Evolutionary conservation across 2,113 vertebrate genomes (phyloP), one percentile per base, ranked within the genome.

Genomic region (Notothenia coriiceps): DNA sequence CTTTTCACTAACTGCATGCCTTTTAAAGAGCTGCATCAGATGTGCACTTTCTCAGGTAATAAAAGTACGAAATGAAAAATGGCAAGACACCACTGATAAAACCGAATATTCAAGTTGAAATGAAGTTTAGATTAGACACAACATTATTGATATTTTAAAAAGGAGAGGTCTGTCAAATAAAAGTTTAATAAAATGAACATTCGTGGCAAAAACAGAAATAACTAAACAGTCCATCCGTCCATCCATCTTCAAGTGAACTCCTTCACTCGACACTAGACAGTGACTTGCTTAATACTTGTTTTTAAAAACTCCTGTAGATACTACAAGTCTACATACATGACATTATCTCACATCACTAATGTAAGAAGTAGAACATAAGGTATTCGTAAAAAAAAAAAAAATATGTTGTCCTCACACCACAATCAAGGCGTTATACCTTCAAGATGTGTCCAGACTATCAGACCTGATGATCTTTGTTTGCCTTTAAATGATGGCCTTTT

Each of bases 401-500:
- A 22, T 1, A 22, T 44, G 35, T 40, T 40, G 35, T 40, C 35
- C 35, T 6, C 7, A 6, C 35, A 35, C 35, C 35, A 35, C 35
- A 35, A 35, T 35, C 35, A 35, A 35, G 35, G 35, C 62, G 67
- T 74, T 69, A 56, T n/a, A 44, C 60, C 63, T 68, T 74, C 65
- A 4, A 57, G 5, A 2, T 43, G 51, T 75, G 61, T 77, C 50
- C 20, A 63, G 54, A 25, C 20, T 55, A 14, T 22, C 5, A 25
- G 14, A 62, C 22, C 44, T 92, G 69, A 2, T 44, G 61, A 54
- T 87, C 79, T 61, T 22, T 78, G 46, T 94, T 91, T 43, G 86
- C 74, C 72, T 82, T 73, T 70, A 94, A 67, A 77, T 95, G 94
- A 90, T 92, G 35, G 86, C 83, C 67, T 93, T 93, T 71, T 94